Base-by-base conservation (phyloP, 2,888 invertebrate genomes). In the Catocala fraxini region DNA sequence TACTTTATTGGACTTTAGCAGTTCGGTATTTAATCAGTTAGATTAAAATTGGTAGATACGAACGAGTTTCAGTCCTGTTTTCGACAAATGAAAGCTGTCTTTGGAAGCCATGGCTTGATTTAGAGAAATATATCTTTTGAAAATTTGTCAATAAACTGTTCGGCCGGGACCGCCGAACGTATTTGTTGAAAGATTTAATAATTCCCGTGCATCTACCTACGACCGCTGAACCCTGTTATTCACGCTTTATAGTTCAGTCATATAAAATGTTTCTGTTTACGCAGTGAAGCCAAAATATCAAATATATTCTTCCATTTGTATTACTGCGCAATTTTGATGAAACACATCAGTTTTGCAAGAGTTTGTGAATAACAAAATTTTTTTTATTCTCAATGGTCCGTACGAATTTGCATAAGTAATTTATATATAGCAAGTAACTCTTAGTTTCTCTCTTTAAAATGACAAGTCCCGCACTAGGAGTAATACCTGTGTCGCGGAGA, bases 181-280 rank as follows among this genome's bases (percentile, higher is more conserved):
- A 59, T 48, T 45, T 9, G 0, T 52, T 11, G 47, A 59, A 49
- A 47, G n/a, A 52, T 46, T 60, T 49, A 42, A 45, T 48, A 47
- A 63, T 59, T 51, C 47, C 55, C 53, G 4, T 13, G 25, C 25
- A 39, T 9, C 35, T 59, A 51, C 49, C 53, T 58, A 51, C 25
- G 59, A 59, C 59, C 63, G 55, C 47, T 11, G 51, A 58, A 57
- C 56, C 34, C 9, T 58, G 15, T 70, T 67, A 52, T 62, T 62
- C 46, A 62, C 56, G 41, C 25, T 43, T 60, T 47, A 49, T 43
- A 55, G 60, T 48, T 9, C 45, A 13, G 42, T 56, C 42, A 45
- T 39, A 61, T 13, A 61, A 11, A 10, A 47, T 35, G 13, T 49
- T 35, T 58, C 47, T 49, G n/a, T 52, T 34, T 5, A 42, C 49